Conservation (phyloP, 2,113 vertebrate species). For the Serinus canaria region DNA sequence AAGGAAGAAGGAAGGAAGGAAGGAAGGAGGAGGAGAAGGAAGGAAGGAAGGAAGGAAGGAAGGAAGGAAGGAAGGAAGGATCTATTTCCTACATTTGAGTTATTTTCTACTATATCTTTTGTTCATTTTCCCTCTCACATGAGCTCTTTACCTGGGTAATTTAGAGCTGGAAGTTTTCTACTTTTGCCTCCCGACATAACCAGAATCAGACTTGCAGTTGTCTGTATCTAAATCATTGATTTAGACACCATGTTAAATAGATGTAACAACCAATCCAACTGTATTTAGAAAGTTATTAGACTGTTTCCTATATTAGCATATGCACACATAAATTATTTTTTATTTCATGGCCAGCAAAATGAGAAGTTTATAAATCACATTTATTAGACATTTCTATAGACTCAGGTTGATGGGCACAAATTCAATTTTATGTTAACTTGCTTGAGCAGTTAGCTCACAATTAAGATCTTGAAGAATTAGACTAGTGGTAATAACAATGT, state of each 20-base stretch:
- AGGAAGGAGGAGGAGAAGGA: background rate
- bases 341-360: slow-evolving; percentile 35
- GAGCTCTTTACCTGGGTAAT: background rate
- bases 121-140: background rate
- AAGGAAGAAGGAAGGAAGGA: background rate
- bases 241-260: background rate
- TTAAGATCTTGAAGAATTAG: slow-evolving; percentile 39
- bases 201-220: background rate
- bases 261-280: background rate
- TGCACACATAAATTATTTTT: slow-evolving; percentile 9
- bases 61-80: background rate
- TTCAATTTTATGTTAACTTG: slow-evolving; percentile 53
- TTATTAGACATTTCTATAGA: slow-evolving; percentile 31
- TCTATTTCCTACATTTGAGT: background rate
- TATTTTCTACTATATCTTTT: background rate
- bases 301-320: slow-evolving; percentile 22
- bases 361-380: slow-evolving; percentile 51
- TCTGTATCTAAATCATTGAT: background rate
- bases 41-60: background rate
- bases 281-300: slow-evolving; percentile 2
- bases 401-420: slow-evolving; percentile 26
- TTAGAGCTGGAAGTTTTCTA: background rate
- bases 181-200: background rate
- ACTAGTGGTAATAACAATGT: background rate
- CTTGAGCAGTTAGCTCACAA: slow-evolving; percentile 44